Base-by-base conservation (phyloP, 2,113 vertebrate genomes). In the Daubentonia madagascariensis region DNA sequence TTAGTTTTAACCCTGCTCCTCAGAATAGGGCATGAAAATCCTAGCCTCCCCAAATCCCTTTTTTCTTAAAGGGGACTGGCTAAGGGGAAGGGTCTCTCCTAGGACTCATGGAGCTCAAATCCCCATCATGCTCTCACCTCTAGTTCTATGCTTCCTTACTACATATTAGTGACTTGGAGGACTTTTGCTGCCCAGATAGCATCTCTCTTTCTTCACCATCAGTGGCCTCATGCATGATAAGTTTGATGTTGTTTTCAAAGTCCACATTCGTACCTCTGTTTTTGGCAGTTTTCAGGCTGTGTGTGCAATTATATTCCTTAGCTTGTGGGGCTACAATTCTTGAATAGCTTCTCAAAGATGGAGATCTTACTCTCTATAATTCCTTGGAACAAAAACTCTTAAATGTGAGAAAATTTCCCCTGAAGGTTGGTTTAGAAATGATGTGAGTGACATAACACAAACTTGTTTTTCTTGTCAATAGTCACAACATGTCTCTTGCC, bases 21-120 rank as follows among this genome's bases (percentile, higher is more conserved):
- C 35, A 84, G 30, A 59, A 37, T 18, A 35, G 6, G 9, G 14
- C 35, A 5, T 6, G 7, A 45, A 18, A 45, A 35, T 45, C 14
- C 6, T 7, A 54, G 45, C 2, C n/a, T 97, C 73, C 35, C 54
- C 6, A 48, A 43, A 8, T 12, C 4, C 61, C 57, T 76, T 81
- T 93, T 45, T 91, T 72, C 43, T 70, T 40, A 3, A 63, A 68
- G 7, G 54, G 4, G 32, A 45, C 23, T 61, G 6, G 10, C 40
- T 25, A 25, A 32, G 8, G 25, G 35, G 25, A 93, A 73, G 1
- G 0, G 78, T 83, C 37, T 50, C 45, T 8, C 13, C 13, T 52
- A 8, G 65, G 40, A 25, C 0, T 18, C 8, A 0, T 1, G 0
- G 6, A n/a, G 1, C 30, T 22, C 57, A 8, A 18, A 40, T n/a